Base-by-base conservation (phyloP, 2,113 vertebrate genomes). In the Periophthalmodon schlosseri region DNA sequence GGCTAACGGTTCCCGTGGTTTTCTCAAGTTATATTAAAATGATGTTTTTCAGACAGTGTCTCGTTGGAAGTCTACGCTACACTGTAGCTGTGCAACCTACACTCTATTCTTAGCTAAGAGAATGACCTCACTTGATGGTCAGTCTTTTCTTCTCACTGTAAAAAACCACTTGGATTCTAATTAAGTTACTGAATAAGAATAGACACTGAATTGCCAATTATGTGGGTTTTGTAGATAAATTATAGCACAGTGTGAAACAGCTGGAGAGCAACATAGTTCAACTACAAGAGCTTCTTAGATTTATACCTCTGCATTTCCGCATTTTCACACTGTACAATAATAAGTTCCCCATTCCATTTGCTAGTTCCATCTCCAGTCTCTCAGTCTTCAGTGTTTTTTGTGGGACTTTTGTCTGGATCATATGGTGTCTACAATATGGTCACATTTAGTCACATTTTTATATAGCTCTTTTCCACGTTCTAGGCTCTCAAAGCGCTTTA, bases 31-130 rank as follows among this genome's bases (percentile, higher is more conserved):
- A 36, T 49, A 69, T 75, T 47, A 56, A 57, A 69, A 18, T 34
- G 50, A 78, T 34, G 70, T 60, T 56, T 75, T 36, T 64, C 5
- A 68, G 9, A 65, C 56, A 67, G n/a, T 4, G 24, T 44, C 44
- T 82, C 13, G 20, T 74, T 74, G 56, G 68, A 68, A 52, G 34
- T 20, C 18, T 20, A 5, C 23, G 16, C 23, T 5, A 68, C 21
- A 46, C 69, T 54, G 78, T 78, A 74, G 34, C 81, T 81, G 61
- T 72, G 39, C 64, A 75, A 73, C 73, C 23, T 71, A 71, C 63
- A 68, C 69, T 83, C 76, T 81, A 83, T 86, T 83, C 70, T 76
- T 80, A 85, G 85, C 76, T 34, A 56, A 61, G 21, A 28, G 18
- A 54, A 23, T 63, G 57, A 74, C 63, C 39, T 44, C 39, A 44